Evolutionary conservation across 2,113 vertebrate species (phyloP), one percentile per base, ranked within the genome.

Genomic region (Ceyx melanurus): DNA sequence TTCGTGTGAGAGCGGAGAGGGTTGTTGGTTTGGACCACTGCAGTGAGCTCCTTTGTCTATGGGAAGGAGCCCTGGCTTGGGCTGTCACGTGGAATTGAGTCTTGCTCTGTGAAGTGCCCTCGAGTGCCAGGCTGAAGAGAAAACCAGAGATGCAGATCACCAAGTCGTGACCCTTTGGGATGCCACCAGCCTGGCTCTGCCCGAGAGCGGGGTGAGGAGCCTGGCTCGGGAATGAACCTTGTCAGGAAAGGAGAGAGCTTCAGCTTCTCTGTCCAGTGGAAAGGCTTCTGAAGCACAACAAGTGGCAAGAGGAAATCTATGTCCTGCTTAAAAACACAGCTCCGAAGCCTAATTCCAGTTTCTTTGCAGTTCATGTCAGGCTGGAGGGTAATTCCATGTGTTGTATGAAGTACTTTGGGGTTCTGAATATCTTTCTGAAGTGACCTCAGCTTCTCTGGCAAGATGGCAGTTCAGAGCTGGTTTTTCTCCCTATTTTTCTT

Each of bases 201-300:
- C 20, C 7, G 31, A 57, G 29, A n/a, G 77, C 22, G 9, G 74
- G n/a, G 48, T 40, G n/a, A 54, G 53, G 21, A 85, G 48, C 74
- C 46, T 48, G 78, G 11, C 61, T 28, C 0, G 0, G 42, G 17
- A 60, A 8, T 14, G 50, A 68, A 6, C 75, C 35, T 64, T 45
- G 17, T 21, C 37, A 1, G 1, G 12, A 10, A 13, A 22, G 0
- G 2, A 8, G 70, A 46, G 70, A 6, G 45, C 23, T 22, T 15
- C 20, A 1, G 37, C 58, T 78, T 23, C 26, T 15, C 3, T 2
- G 1, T 23, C 46, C 5, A 12, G 9, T 43, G 21, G 68, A 25
- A 45, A 26, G 12, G 6, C 20, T 33, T 56, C 16, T 9, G 11
- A 19, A 4, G 3, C 19, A 22, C 1, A 1, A 5, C 15, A 28